Conservation (phyloP, 2,113 vertebrate genomes). For the Bostrychus sinensis region DNA sequence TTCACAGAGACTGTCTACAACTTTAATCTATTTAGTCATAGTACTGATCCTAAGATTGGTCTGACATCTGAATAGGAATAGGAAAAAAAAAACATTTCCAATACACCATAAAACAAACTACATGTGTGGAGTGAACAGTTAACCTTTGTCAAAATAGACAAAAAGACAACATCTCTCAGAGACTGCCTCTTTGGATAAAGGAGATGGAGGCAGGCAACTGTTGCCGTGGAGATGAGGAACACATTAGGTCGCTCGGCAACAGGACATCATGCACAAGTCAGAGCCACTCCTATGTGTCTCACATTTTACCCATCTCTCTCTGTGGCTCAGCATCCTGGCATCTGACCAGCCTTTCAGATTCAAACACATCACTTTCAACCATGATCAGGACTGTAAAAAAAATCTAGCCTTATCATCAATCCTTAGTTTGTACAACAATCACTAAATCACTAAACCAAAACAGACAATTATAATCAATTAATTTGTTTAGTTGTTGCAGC, state of each 20-base stretch:
- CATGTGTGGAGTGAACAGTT: background rate
- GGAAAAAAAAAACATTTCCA: conserved; percentile 28
- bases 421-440: conserved; percentile 17
- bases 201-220: conserved; percentile 74
- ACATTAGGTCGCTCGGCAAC: conserved; percentile 79
- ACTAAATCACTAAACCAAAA: background rate
- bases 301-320: conserved; percentile 21
- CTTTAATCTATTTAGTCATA: too few species aligned
- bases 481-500: too few species aligned
- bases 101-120: background rate
- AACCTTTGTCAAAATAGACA: background rate
- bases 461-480: background rate
- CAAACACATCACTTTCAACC: conserved; percentile 39
- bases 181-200: conserved; percentile 48
- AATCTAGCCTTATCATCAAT: conserved; percentile 25
- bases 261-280: conserved; percentile 66
- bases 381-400: conserved; percentile 18
- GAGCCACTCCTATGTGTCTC: conserved; percentile 66
- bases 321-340: conserved; percentile 46
- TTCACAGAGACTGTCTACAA: background rate
- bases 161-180: conserved; percentile 32
- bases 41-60: too few species aligned
- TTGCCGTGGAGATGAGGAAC: conserved; percentile 77
- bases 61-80: too few species aligned
- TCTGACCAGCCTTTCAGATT: conserved; percentile 22